These are phyloP conservation scores for Drosophila peninsularis DNA, from an alignment of 2,888 invertebrate genomes.

Conservation along the genomic window DNA sequence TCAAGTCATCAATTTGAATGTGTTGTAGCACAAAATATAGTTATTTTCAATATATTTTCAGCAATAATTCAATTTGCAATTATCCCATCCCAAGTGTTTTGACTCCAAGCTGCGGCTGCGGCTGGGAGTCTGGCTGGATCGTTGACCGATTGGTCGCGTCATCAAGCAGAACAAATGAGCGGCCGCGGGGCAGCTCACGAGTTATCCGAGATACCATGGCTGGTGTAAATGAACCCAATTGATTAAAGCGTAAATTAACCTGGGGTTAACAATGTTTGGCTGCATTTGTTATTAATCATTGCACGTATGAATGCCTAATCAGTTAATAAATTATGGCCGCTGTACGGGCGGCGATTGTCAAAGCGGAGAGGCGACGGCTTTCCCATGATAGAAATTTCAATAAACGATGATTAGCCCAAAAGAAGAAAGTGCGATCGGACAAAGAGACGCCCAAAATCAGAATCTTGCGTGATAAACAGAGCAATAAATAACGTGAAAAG, in stretches of 20 bases:
- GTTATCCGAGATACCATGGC: slow-evolving; percentile 24
- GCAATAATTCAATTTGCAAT: slow-evolving; percentile 80
- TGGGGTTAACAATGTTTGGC: slow-evolving; percentile 79
- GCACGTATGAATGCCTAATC: slow-evolving; percentile 80
- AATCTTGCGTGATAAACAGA: slow-evolving; percentile 46
- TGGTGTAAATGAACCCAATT: slow-evolving; percentile 81
- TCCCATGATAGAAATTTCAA: slow-evolving; percentile 77
- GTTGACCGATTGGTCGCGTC: slow-evolving; percentile 61
- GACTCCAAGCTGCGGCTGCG: slow-evolving; percentile 53
- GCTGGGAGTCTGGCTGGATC: slow-evolving; percentile 39
- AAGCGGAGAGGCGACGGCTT: slow-evolving; percentile 38
- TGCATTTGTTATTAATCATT: slow-evolving; percentile 80
- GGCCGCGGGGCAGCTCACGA: slow-evolving; percentile 65
- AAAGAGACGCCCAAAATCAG: slow-evolving; percentile 36
- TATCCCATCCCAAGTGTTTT: slow-evolving; percentile 79
- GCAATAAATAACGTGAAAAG: slow-evolving; percentile 63
- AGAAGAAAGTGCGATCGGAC: slow-evolving; percentile 52
- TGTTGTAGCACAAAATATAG: slow-evolving; percentile 79
- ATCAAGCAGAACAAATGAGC: slow-evolving; percentile 78
- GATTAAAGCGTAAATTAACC: slow-evolving; percentile 81
- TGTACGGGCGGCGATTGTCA: slow-evolving; percentile 62
- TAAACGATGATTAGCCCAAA: slow-evolving; percentile 69
- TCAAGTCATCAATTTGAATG: slow-evolving; percentile 81
- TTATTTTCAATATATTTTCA: slow-evolving; percentile 79
- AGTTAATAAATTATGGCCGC: slow-evolving; percentile 71